Percentiles rank a stretch among this genome's conserved stretches.
Conservation (phyloP, 2,797 vertebrate genomes). For the Chiloscyllium punctatum region DNA sequence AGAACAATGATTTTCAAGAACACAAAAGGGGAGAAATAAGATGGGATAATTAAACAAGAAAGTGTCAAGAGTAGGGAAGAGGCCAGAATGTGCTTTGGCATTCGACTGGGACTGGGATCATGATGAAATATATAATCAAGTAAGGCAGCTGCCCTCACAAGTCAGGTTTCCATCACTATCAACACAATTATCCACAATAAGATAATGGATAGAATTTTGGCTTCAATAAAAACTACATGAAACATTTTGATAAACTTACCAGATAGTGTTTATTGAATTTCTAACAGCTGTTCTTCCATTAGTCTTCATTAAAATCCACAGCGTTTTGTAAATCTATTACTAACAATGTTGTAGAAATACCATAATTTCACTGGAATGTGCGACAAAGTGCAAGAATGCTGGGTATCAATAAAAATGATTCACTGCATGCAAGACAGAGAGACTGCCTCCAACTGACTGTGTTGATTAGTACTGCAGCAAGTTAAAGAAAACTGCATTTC, state of each 20-base stretch:
- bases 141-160: neutral
- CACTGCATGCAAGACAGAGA: neutral
- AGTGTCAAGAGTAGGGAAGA: neutral
- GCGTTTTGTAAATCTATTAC: neutral
- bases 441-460: neutral
- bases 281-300: slow-evolving; percentile 2
- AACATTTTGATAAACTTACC: neutral
- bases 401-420: slow-evolving; percentile 32
- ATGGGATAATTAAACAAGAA: neutral
- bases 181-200: neutral
- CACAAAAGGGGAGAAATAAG: neutral
- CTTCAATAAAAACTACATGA: neutral
- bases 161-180: neutral
- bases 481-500: neutral
- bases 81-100: neutral
- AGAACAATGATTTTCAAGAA: neutral
- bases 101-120: neutral
- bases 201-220: neutral
- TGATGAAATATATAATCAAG: neutral
- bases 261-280: neutral
- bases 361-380: neutral
- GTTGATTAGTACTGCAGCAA: neutral
- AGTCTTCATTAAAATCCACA: slow-evolving; percentile 23
- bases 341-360: neutral
- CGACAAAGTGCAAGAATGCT: neutral